Percentiles rank a stretch among this genome's conserved stretches.
These are phyloP conservation scores for Microctonus hyperodae DNA, from an alignment of 2,888 invertebrate genomes.

Conservation along the genomic window DNA sequence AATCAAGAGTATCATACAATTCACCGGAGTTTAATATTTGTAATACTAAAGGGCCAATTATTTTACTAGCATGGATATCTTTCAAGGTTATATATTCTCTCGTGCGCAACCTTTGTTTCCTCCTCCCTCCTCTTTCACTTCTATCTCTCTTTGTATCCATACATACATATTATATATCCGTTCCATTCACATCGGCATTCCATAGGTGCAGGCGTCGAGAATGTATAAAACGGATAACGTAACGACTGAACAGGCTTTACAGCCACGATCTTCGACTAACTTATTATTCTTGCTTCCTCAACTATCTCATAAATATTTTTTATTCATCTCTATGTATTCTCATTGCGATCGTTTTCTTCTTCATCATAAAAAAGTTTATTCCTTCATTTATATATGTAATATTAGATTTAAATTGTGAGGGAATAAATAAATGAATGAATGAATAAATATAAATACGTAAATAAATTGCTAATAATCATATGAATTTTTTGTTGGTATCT, in stretches of 20 bases:
- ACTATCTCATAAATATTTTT: neutral
- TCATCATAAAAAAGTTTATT: neutral
- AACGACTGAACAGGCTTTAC: neutral
- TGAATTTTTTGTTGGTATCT: neutral
- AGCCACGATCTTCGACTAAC: neutral
- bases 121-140: neutral
- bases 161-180: slow-evolving; percentile 5
- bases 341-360: neutral
- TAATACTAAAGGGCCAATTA: slow-evolving; percentile 18
- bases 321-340: neutral
- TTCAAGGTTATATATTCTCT: slow-evolving; percentile 20
- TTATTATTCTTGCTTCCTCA: neutral
- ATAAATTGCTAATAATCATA: neutral
- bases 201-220: slow-evolving; percentile 24
- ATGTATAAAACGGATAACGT: slow-evolving; percentile 9
- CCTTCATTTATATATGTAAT: no score
- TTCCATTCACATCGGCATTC: slow-evolving; percentile 28
- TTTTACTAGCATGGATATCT: slow-evolving; percentile 20
- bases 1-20: neutral
- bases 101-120: slow-evolving; percentile 21
- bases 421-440: neutral
- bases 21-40: neutral
- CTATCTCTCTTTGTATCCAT: neutral
- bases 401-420: neutral
- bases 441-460: neutral